Evolutionary conservation across 1,140 invertebrate species (phyloP), one percentile per base, ranked within the genome.

Genomic region (Colletes gigas): DNA sequence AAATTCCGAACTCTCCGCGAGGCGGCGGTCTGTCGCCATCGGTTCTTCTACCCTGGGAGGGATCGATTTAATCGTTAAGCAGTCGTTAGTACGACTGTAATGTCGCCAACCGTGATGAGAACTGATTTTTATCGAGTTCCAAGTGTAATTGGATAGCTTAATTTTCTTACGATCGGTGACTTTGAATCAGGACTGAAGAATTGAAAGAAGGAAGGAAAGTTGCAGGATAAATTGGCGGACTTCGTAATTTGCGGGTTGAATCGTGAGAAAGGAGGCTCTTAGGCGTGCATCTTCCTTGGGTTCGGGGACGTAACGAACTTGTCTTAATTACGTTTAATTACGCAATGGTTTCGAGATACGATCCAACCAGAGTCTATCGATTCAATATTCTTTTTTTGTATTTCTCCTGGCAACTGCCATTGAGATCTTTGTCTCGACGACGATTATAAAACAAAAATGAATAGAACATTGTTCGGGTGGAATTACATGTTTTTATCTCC

Each of bases 1-100:
- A 79, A 71, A 73, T 79, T 73, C 77, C 77, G 44, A 50, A 65
- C 55, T 21, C 39, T 14, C 10, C 8, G 19, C 50, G 17, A n/a
- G 15, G 7, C 14, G 54, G 39, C 7, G 12, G 6, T 0, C 59
- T 21, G 0, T 30, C 4, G 15, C 17, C 41, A n/a, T 41, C n/a
- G 15, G 21, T 14, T 41, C 12, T 17, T 19, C 47, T 9, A 6
- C 47, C 59, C 14, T 12, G 0, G n/a, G 15, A n/a, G 15, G 67
- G 19, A 52, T 63, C 30, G 47, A 70, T 54, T 21, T 30, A 39
- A 78, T 78, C 59, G 71, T 63, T 74, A 12, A 50, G 30, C 5
- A 44, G 21, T 57, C 15, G 39, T 54, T 21, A 19, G 52, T 67
- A 67, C 44, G 19, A 1, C 44, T 19, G 44, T 67, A 52, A 52